Percentiles rank a stretch among this genome's conserved stretches.
These are phyloP conservation scores for Aplidium turbinatum DNA, from an alignment of 23 tunicate species.

Conservation along the genomic window DNA sequence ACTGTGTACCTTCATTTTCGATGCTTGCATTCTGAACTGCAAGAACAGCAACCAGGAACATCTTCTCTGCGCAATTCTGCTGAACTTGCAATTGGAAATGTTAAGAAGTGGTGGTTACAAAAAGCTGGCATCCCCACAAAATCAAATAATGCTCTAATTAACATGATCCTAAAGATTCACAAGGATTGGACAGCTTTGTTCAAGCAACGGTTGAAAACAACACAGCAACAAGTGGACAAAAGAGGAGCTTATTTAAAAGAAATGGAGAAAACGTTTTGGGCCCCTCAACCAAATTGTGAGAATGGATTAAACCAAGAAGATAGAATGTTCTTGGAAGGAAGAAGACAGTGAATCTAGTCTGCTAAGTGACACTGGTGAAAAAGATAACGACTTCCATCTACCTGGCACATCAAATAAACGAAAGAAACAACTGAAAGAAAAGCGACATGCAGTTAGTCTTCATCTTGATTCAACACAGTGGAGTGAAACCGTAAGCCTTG, in stretches of 20 bases:
- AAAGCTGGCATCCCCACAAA: conserved; percentile 5
- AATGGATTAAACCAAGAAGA: conserved; percentile 15
- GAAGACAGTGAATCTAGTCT: conserved; percentile 2
- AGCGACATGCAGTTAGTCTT: conserved; percentile 20
- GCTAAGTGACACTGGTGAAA: conserved; percentile 17
- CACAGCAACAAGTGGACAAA: conserved; percentile 16
- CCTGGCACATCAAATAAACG: conserved; percentile 2
- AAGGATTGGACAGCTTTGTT: conserved; percentile 11
- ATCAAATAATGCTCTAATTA: conserved; percentile 1
- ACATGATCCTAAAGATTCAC: conserved; percentile 12
- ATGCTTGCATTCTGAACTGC: conserved; percentile 21
- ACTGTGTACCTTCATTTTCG: conserved; percentile 10
- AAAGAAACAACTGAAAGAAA: background rate
- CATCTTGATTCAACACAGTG: conserved; percentile 17
- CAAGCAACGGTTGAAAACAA: conserved; percentile 12
- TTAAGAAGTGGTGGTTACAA: background rate
- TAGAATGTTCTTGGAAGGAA: background rate
- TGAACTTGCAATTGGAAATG: background rate
- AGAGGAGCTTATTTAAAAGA: background rate
- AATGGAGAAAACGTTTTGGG: conserved; percentile 7
- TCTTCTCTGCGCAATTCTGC: background rate
- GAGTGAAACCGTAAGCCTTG: conserved; percentile 22
- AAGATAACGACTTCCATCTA: conserved; percentile 7
- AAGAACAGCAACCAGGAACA: conserved; percentile 5
- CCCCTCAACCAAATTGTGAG: conserved; percentile 22